Evolutionary conservation across 2,888 invertebrate genomes (phyloP).

Genomic region (Parnassius glacialis): DNA sequence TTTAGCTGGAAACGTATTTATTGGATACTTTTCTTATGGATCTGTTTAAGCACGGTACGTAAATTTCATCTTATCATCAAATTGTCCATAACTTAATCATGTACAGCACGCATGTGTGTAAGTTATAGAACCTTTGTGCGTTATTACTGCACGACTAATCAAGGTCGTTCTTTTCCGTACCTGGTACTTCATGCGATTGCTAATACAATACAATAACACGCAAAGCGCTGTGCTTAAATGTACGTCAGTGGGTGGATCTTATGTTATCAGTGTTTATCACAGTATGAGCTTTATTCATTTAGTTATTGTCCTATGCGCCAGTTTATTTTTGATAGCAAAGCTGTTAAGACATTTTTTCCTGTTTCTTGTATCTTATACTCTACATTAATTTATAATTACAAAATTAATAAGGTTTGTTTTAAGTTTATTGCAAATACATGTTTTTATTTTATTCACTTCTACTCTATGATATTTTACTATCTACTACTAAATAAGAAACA

Average conservation of each 20-base stretch:
- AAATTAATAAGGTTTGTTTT: background rate
- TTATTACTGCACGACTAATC: constrained; percentile 60
- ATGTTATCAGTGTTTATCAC: constrained; percentile 53
- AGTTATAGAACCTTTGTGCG: constrained; percentile 35
- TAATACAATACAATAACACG: constrained; percentile 34
- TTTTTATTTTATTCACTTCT: too few relatives aligned
- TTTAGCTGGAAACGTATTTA: constrained; percentile 4
- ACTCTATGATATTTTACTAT: background rate
- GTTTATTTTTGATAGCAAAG: constrained; percentile 20
- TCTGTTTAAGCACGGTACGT: constrained; percentile 57
- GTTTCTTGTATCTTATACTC: background rate
- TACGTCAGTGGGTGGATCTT: constrained; percentile 64
- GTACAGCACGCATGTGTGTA: background rate
- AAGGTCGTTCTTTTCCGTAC: constrained; percentile 72
- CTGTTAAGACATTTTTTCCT: constrained; percentile 2
- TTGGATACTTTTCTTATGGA: constrained; percentile 43
- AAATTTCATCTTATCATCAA: background rate
- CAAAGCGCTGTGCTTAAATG: constrained; percentile 42
- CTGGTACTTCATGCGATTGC: constrained; percentile 53
- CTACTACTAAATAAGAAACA: background rate
- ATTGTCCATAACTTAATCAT: too few relatives aligned
- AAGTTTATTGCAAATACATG: background rate
- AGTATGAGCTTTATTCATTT: constrained; percentile 28
- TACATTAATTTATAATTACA: background rate
- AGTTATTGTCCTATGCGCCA: constrained; percentile 12